Conservation (phyloP, 2,113 vertebrate genomes). For the Bufo bufo region DNA sequence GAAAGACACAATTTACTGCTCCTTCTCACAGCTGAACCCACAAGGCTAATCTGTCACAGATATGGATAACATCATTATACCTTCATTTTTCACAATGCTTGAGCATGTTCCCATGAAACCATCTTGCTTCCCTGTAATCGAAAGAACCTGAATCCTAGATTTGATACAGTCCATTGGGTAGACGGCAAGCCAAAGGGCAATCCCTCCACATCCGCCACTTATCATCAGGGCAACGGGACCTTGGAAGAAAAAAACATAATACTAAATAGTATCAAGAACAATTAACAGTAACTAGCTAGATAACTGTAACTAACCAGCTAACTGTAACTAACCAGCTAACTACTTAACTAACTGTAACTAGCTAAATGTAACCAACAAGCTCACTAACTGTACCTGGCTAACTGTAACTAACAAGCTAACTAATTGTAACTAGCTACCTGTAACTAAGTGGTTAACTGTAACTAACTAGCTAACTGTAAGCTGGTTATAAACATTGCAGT, state of each 20-base stretch:
- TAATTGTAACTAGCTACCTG: no score
- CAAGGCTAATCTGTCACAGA: no score
- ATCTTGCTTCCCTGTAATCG: conserved; percentile 84
- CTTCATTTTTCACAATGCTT: conserved; percentile 83
- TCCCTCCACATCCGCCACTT: conserved; percentile 90
- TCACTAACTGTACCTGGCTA: no score
- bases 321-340: no score
- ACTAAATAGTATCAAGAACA: not conserved
- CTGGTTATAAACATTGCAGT: no score
- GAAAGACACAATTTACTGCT: no score
- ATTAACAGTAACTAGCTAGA: not conserved
- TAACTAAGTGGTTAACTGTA: no score
- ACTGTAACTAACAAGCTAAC: no score
- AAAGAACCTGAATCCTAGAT: conserved; percentile 92
- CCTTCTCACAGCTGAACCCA: no score
- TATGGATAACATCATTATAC: conserved; percentile 62
- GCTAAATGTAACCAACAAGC: no score
- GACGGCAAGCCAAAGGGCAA: conserved; percentile 90
- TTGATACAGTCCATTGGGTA: conserved; percentile 95
- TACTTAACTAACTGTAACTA: no score
- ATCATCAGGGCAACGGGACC: conserved; percentile 71
- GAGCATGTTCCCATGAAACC: conserved; percentile 84
- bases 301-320: not conserved
- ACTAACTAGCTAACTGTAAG: no score
- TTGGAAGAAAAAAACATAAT: not conserved